Percentiles rank a stretch among this genome's conserved stretches.
These are phyloP conservation scores for Microplitis deprimator DNA, from an alignment of 2,888 invertebrate species.

Conservation along the genomic window DNA sequence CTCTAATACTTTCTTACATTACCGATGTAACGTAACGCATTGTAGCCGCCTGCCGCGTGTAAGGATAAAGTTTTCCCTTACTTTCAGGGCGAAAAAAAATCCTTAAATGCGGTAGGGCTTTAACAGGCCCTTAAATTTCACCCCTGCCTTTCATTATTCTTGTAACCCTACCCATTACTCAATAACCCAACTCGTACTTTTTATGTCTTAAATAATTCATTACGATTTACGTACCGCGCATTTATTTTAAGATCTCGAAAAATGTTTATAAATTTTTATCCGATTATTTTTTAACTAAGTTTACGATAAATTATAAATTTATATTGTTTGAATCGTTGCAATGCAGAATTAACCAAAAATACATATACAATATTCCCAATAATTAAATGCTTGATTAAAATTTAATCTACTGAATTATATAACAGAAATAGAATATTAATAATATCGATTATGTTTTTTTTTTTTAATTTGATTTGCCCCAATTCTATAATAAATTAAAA, in stretches of 20 bases:
- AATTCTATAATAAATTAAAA: background rate
- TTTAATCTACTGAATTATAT: background rate
- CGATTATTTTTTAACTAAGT: background rate
- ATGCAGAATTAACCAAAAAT: background rate
- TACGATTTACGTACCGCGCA: background rate
- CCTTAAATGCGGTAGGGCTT: background rate
- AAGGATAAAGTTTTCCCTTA: constrained; percentile 28
- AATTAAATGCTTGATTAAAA: background rate
- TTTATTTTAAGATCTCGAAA: background rate
- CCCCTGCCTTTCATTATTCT: background rate
- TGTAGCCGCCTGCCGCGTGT: constrained; percentile 35
- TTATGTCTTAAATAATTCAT: background rate
- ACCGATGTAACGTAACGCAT: constrained; percentile 39
- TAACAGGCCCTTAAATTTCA: constrained; percentile 1
- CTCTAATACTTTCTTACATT: constrained; percentile 49
- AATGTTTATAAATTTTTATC: background rate
- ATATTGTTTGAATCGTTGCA: background rate
- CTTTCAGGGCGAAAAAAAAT: background rate
- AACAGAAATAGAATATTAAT: background rate
- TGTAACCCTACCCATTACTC: background rate
- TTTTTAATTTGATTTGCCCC: background rate
- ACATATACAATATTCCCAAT: too few species aligned
- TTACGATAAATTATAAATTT: background rate
- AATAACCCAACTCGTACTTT: background rate
- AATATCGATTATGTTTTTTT: background rate